Percentiles rank a stretch among this genome's conserved stretches.
These are phyloP conservation scores for Platyscapa corneri DNA, from an alignment of 1,140 invertebrate genomes.

Conservation along the genomic window DNA sequence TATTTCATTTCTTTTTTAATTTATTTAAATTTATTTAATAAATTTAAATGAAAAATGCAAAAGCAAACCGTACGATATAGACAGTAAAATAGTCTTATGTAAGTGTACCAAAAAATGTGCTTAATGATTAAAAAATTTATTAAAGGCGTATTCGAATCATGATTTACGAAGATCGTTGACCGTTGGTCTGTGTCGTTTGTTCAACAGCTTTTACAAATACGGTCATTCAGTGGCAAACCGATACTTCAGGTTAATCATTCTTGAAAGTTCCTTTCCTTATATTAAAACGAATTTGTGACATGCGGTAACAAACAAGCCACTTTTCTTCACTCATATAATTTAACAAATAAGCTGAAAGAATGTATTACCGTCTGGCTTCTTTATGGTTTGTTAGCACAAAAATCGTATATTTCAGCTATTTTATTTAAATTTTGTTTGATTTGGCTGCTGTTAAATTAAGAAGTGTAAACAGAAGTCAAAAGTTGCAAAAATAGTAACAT, in stretches of 20 bases:
- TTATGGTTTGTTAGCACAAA: background rate
- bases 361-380: background rate
- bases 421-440: too few species aligned
- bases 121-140: too few species aligned
- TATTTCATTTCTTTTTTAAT: background rate
- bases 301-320: background rate
- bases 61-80: background rate
- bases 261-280: background rate
- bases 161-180: slow-evolving; percentile 27
- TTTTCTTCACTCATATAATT: background rate
- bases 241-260: background rate
- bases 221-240: background rate
- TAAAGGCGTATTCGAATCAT: background rate
- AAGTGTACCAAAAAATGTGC: too few species aligned
- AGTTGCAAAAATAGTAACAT: background rate
- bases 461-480: background rate
- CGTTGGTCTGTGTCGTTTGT: background rate
- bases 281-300: background rate
- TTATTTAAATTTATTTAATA: too few species aligned
- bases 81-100: background rate
- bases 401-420: background rate
- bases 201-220: background rate
- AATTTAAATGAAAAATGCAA: too few species aligned
- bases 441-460: too few species aligned
- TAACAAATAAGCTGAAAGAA: background rate